Evolutionary conservation across 2,797 vertebrate species (phyloP), one percentile per base, ranked within the genome.

Genomic region (Fringilla coelebs): DNA sequence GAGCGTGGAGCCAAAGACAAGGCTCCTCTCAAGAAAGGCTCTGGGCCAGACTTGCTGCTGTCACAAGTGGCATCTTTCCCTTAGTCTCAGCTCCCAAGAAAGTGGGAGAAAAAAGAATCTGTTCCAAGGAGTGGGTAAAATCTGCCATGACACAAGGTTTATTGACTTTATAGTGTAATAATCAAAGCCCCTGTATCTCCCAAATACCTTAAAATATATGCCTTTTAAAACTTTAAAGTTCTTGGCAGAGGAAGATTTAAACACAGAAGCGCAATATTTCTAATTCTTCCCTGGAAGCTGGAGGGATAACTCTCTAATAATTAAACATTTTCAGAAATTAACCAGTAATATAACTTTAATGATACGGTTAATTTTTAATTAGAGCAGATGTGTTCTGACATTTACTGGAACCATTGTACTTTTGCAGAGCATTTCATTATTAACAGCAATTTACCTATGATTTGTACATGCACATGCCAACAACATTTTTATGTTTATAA

Each of bases 271-370:
- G 9, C 28, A 86, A 7, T 92, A 89, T 68, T 95, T 95, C 68
- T 95, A 57, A 92, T 92, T 88, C 65, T 80, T 92, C 90, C 34
- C 60, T 85, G 68, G 62, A 94, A 96, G 65, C 55, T 83, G 71
- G 96, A 38, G 95, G 88, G 97, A 97, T 96, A 95, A 92, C 96
- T 96, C 97, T 96, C 97, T 98, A 98, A 98, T 98, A 98, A 98
- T 98, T 98, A 98, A 98, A 98, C 97, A 98, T 98, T 98, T 97
- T 97, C 96, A 98, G 97, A 98, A 98, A 98, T 98, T 98, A 98
- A 98, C 97, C 88, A 96, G 90, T 96, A 96, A 98, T 98, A 96
- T 98, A 98, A 98, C 84, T 98, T 98, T 98, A 98, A 99, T 98
- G 97, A 92, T 92, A 96, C 87, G 5, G 97, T 99, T 98, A 98